A percentile compares a stretch with the other conserved stretches of the same genome.
phyloP scores from a whole-genome alignment of 2,113 vertebrate species.

The Cranoglanis bouderius region DNA sequence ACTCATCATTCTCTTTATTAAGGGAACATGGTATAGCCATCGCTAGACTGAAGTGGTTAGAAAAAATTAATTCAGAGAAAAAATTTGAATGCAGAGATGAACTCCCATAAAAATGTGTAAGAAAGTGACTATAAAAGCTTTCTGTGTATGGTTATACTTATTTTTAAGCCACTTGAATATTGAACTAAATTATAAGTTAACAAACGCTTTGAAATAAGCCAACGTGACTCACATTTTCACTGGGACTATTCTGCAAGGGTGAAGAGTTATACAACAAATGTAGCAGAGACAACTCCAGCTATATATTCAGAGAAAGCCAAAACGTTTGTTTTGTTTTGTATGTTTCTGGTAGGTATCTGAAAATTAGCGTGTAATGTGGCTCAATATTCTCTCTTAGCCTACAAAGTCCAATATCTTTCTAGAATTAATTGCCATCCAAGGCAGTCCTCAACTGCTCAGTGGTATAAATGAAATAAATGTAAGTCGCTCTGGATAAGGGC shows the following conservation, averaged over 20 bases:
- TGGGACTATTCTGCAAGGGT: neutral
- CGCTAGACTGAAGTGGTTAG: neutral
- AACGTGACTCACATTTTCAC: neutral
- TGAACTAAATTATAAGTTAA: neutral
- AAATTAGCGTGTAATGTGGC: neutral
- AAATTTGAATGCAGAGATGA: neutral
- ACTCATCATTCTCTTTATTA: neutral
- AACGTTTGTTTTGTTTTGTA: no score
- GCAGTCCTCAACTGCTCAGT: no score
- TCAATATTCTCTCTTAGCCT: neutral
- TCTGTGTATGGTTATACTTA: neutral
- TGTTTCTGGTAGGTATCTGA: neutral
- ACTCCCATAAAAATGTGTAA: neutral
- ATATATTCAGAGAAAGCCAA: neutral
- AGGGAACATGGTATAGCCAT: neutral
- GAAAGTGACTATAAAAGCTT: neutral
- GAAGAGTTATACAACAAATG: neutral
- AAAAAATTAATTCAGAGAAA: neutral
- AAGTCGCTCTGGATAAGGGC: no score
- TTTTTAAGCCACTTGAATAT: neutral
- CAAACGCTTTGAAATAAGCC: neutral
- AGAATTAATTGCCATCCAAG: neutral
- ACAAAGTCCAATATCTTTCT: neutral
- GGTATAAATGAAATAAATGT: no score
- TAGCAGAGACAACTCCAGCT: neutral